A percentile compares a stretch with the other conserved stretches of the same genome.
Evolutionary conservation across 2,797 vertebrate genomes (phyloP).

Genomic region (Masticophis lateralis): DNA sequence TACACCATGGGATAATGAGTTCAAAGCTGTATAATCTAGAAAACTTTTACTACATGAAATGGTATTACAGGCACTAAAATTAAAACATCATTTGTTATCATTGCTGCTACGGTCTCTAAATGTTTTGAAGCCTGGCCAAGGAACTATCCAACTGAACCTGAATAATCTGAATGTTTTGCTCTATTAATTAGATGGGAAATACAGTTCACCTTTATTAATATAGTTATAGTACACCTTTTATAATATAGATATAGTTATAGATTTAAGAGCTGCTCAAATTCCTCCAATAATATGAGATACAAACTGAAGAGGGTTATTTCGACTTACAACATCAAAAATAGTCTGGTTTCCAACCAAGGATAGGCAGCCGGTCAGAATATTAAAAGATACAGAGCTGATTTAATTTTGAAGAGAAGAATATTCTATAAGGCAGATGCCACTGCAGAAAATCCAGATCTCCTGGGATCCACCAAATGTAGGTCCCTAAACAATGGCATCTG

Average conservation of each 20-base stretch:
- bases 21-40: constrained; percentile 73
- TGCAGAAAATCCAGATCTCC: neutral
- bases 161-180: constrained; percentile 15
- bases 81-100: constrained; percentile 37
- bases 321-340: neutral
- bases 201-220: neutral
- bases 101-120: neutral
- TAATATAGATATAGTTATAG: neutral
- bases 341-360: neutral
- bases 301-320: neutral
- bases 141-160: constrained; percentile 35
- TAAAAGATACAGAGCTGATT: neutral
- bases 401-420: neutral
- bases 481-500: neutral
- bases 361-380: neutral
- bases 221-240: neutral
- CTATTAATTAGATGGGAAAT: neutral
- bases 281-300: neutral
- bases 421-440: neutral
- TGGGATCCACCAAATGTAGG: neutral
- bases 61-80: constrained; percentile 59
- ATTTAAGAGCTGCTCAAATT: neutral
- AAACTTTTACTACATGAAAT: constrained; percentile 69
- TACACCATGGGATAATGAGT: constrained; percentile 62
- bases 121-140: constrained; percentile 23